Percentiles rank a stretch among this genome's conserved stretches.
Conservation (phyloP, 1,140 invertebrate genomes). For the Cherax quadricarinatus region DNA sequence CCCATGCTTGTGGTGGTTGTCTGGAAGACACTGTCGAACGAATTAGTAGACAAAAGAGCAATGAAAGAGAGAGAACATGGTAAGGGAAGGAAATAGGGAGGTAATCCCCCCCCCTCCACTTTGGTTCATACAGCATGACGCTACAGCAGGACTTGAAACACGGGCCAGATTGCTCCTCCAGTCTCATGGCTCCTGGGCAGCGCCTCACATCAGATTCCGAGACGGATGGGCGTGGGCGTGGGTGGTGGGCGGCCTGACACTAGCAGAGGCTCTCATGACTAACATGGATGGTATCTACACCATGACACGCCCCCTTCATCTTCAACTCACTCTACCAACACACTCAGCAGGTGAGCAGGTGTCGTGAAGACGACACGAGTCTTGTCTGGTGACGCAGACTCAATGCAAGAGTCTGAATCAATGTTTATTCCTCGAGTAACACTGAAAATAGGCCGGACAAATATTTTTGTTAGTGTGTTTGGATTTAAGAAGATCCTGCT, state of each 20-base stretch:
- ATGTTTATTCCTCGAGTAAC: too few relatives aligned
- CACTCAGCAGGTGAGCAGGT: neutral
- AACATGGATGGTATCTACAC: neutral
- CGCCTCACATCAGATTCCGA: slow-evolving; percentile 40
- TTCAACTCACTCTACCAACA: neutral
- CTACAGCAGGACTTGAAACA: neutral
- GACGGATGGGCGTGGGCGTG: slow-evolving; percentile 57
- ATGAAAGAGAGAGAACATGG: too few relatives aligned
- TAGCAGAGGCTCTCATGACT: slow-evolving; percentile 37
- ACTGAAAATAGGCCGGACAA: too few relatives aligned
- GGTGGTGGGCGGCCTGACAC: slow-evolving; percentile 11
- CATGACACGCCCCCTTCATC: neutral
- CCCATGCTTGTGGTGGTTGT: too few relatives aligned
- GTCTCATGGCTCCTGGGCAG: slow-evolving; percentile 45
- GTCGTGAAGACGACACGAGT: neutral
- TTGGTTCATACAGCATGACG: slow-evolving; percentile 16
- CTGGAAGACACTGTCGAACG: too few relatives aligned
- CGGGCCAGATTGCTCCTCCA: neutral
- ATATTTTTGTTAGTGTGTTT: too few relatives aligned
- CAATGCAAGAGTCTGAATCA: too few relatives aligned
- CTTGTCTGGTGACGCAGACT: too few relatives aligned
- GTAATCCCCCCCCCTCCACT: too few relatives aligned
- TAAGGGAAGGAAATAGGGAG: too few relatives aligned
- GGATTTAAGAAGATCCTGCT: too few relatives aligned
- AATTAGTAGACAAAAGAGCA: too few relatives aligned